Base-by-base conservation (phyloP, 1,140 invertebrate species). In the Drosophila micromelanica region DNA sequence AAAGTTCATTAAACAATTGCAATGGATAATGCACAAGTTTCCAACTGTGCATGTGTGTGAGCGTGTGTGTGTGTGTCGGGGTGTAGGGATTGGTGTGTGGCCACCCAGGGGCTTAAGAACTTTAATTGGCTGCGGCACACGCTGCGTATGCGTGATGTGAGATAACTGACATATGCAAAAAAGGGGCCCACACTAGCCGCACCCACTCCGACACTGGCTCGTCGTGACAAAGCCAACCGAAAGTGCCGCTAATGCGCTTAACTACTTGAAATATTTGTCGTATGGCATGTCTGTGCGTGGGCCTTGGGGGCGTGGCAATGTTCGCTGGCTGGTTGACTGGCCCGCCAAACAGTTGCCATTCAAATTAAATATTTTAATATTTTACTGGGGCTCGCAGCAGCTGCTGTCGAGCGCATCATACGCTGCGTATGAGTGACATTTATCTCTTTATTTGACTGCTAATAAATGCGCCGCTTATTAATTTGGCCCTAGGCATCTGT, bases 1-100 rank as follows among this genome's bases (percentile, higher is more conserved):
- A 82, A 89, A 89, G 84, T 89, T 89, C 84, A 89, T 89, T 89
- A 89, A 84, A 79, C 84, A 87, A 89, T 80, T 89, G 84, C 74
- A 78, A 76, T 76, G 84, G 82, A 87, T 82, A 89, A 82, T 78
- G 82, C 64, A 86, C 59, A 78, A 87, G 70, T 55, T 63, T 40
- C 42, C 52, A 59, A 8, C 20, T 52, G 40, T 63, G 60, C 46
- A 6, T 27, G 27, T 27, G 27, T 32, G 15, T 35, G 6, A 9
- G 30, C 30, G 30, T 32, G 30, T 32, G 30, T 32, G 30, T 32
- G 7, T 5, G 5, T 32, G 8, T 9, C 8, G 32, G 32, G 6
- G 27, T 32, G 48, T 17, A 35, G 15, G 32, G 30, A 35, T 52
- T 52, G 13, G 13, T 46, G 43, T 42, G 43, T 17, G 37, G 23